Percentiles rank a stretch among this genome's conserved stretches.
These are phyloP conservation scores for Acrocera orbiculus DNA, from an alignment of 2,888 invertebrate species.

Conservation along the genomic window DNA sequence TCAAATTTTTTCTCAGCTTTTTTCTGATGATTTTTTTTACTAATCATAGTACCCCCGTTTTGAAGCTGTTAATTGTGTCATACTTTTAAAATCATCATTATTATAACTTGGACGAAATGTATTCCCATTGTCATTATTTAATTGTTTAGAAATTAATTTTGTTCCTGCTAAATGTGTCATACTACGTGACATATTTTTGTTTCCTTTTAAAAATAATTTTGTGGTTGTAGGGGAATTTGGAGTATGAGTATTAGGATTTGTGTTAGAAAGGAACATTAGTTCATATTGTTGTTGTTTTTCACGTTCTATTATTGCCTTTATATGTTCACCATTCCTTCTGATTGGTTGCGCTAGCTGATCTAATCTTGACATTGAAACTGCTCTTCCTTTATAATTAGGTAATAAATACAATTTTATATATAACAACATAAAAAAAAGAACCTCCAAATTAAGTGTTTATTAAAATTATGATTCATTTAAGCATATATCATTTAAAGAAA, in stretches of 20 bases:
- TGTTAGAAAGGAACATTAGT: constrained; percentile 17
- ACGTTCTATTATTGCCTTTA: constrained; percentile 29
- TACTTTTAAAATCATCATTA: constrained; percentile 33
- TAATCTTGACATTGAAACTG: constrained; percentile 84
- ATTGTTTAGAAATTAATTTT: constrained; percentile 14
- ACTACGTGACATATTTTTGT: constrained; percentile 43
- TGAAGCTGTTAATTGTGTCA: constrained; percentile 31
- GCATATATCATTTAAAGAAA: too few species aligned
- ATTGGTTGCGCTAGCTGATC: constrained; percentile 67
- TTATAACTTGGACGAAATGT: constrained; percentile 26
- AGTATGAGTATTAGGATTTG: constrained; percentile 9
- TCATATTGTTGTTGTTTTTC: constrained; percentile 28
- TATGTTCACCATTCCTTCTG: constrained; percentile 35
- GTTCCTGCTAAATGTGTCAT: constrained; percentile 44
- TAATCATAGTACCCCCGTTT: too few species aligned
- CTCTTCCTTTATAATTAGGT: constrained; percentile 46
- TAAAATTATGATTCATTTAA: constrained; percentile 1
- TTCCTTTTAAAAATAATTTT: constrained; percentile 13
- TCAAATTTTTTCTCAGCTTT: constrained; percentile 4
- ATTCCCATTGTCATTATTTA: constrained; percentile 20
- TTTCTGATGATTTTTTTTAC: constrained; percentile 6
- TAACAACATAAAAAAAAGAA: too few species aligned
- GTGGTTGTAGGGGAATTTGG: not conserved
- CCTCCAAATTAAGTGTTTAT: too few species aligned
- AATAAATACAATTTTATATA: not conserved